Evolutionary conservation across 2,113 vertebrate species (phyloP), one percentile per base, ranked within the genome.

Genomic region (Oncorhynchus gorbuscha): DNA sequence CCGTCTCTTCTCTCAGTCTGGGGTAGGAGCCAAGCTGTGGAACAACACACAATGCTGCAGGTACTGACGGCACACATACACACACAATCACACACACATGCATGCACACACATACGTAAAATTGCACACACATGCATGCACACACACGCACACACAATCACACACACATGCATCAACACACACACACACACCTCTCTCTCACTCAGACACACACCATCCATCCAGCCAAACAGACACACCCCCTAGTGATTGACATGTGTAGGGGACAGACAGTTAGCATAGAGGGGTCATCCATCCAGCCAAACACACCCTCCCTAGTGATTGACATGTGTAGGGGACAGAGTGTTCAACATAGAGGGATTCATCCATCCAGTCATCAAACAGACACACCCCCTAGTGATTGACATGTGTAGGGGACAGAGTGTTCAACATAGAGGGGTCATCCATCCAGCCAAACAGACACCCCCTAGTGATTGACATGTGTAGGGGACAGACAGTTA

Each of bases 11-110:
- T 84, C 96, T 94, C 79, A 99, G 82, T 58, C 92, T 87, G 48
- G 97, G 97, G 85, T 97, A 99, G 0, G 96, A 96, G 64, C 90
- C 92, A 20, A 99, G 93, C 97, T 99, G 87, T 22, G 69, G 71
- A 81, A 69, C 77, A 71, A 79, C 72, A 77, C 5, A 75, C 79
- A 79, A 76, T 69, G 78, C 87, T 89, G 88, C 88, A 82, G 82
- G 75, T 48, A 82, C 72, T 48, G 59, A 81, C 8, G 75, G 81
- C 24, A 59, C 49, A 69, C 28, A 71, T n/a, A n/a, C 55, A 71
- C 32, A 4, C 74, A 71, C 55, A 64, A 28, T 28, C 48, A 18
- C 26, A 39, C 26, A 74, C 65, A 64, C 16, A 20, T 3, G 3
- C 2, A 28, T 3, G 3, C 24, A 24, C 24, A 24, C 24, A 24